These are phyloP conservation scores for Pogonomyrmex barbatus DNA, from an alignment of 1,140 invertebrate genomes.

Conservation along the genomic window DNA sequence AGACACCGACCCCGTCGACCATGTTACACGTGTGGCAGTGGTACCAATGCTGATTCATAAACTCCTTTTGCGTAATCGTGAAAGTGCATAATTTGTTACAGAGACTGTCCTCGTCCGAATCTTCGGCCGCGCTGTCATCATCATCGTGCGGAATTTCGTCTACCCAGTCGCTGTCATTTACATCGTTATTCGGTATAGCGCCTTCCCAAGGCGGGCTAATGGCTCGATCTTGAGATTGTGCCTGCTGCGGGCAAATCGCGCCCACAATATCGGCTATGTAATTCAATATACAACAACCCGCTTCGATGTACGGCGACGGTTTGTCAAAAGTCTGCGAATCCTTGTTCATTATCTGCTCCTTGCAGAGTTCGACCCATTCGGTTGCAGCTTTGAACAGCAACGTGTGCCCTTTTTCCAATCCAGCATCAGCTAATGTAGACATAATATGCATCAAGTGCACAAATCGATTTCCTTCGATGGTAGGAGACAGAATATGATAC, in stretches of 20 bases:
- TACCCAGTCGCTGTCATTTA: constrained; percentile 93
- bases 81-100: constrained; percentile 98
- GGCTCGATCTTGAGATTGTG: constrained; percentile 86
- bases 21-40: constrained; percentile 99
- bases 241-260: constrained; percentile 86
- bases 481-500: constrained; percentile 88
- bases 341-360: constrained; percentile 82
- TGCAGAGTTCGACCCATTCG: constrained; percentile 91
- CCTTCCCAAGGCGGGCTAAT: constrained; percentile 93
- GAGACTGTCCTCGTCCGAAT: constrained; percentile 98
- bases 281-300: constrained; percentile 91
- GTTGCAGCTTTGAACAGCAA: constrained; percentile 92
- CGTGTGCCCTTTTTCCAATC: constrained; percentile 91
- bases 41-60: constrained; percentile 99
- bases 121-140: constrained; percentile 96
- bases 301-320: constrained; percentile 89
- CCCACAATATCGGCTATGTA: constrained; percentile 91
- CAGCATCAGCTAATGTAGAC: constrained; percentile 94
- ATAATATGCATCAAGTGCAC: constrained; percentile 93
- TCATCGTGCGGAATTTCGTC: constrained; percentile 95
- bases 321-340: constrained; percentile 81
- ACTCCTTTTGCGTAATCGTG: constrained; percentile 98
- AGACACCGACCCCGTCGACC: constrained; percentile 99
- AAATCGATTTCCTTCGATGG: constrained; percentile 91
- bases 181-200: constrained; percentile 89